Conservation (phyloP, 2,888 invertebrate genomes). For the Sarcophaga caerulescens region DNA sequence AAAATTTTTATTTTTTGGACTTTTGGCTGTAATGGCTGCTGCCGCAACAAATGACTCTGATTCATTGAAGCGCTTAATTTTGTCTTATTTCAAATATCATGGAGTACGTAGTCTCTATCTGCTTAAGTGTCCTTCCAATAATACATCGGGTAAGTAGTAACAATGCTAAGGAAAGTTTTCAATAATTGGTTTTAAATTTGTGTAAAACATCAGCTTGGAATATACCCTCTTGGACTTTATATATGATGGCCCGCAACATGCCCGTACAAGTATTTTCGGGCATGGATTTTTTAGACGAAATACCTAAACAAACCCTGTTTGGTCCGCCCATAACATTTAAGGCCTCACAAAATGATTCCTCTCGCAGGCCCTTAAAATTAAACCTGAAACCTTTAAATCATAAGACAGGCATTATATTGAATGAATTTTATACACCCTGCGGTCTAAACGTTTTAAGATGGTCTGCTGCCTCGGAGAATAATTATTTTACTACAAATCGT, state of each 20-base stretch:
- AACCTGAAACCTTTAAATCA: constrained; percentile 70
- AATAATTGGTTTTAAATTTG: background rate
- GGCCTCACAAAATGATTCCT: constrained; percentile 67
- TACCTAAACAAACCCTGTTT: constrained; percentile 53
- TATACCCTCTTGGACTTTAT: background rate
- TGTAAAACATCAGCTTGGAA: constrained; percentile 14
- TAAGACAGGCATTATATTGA: constrained; percentile 77
- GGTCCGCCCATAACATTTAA: constrained; percentile 74
- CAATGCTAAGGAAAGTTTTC: background rate
- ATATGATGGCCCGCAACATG: constrained; percentile 69
- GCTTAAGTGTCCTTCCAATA: constrained; percentile 73
- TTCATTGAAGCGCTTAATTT: constrained; percentile 65
- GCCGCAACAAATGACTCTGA: too few relatives aligned
- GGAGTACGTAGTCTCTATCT: constrained; percentile 76
- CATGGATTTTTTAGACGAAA: constrained; percentile 69
- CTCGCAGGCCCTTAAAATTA: constrained; percentile 72
- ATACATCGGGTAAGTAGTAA: constrained; percentile 18
- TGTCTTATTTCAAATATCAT: constrained; percentile 77
- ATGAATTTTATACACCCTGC: constrained; percentile 74
- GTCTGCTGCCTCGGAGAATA: constrained; percentile 75
- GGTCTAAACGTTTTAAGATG: constrained; percentile 74
- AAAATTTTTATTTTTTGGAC: too few relatives aligned
- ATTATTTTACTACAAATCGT: constrained; percentile 78
- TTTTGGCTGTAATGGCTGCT: too few relatives aligned
- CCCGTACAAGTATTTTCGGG: constrained; percentile 75